Evolutionary conservation across 1,140 invertebrate species (phyloP).

Genomic region (Drosophila tani): DNA sequence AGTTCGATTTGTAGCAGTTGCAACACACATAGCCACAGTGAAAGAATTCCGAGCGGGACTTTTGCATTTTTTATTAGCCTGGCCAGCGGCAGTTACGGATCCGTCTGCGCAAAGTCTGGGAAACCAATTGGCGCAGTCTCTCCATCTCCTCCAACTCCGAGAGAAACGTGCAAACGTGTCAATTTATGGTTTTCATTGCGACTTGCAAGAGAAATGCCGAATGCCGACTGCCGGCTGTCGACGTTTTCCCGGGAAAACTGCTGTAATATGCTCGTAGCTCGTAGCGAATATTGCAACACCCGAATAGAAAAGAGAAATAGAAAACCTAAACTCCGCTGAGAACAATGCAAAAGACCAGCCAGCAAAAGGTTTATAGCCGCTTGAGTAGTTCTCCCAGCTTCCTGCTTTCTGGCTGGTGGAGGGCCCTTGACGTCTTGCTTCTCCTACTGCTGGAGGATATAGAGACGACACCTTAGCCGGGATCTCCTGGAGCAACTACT

Average conservation of each 20-base stretch:
- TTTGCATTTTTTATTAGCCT: conserved; percentile 55
- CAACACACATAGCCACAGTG: conserved; percentile 19
- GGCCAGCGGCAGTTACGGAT: conserved; percentile 41
- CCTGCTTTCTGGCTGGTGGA: conserved; percentile 26
- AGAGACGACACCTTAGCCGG: conserved; percentile 40
- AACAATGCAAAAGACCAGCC: conserved; percentile 34
- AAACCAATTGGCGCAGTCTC: conserved; percentile 44
- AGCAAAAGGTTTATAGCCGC: conserved; percentile 56
- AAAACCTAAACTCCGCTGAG: conserved; percentile 35
- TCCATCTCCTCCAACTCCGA: conserved; percentile 2
- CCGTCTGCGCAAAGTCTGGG: conserved; percentile 42
- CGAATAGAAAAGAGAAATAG: conserved; percentile 24
- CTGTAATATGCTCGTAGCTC: conserved; percentile 26
- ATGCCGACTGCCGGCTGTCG: conserved; percentile 13
- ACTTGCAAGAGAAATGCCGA: conserved; percentile 59
- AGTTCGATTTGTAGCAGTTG: conserved; percentile 48
- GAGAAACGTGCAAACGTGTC: conserved; percentile 64
- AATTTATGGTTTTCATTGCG: conserved; percentile 64
- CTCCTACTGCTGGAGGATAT: conserved; percentile 17
- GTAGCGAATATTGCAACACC: conserved; percentile 34
- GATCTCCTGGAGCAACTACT: neutral
- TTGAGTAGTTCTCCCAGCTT: conserved; percentile 50
- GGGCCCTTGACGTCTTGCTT: conserved; percentile 33
- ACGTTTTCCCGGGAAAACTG: conserved; percentile 46
- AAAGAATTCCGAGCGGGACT: conserved; percentile 51